Conservation (phyloP, 2,797 vertebrate genomes). For the Typhlichthys subterraneus region DNA sequence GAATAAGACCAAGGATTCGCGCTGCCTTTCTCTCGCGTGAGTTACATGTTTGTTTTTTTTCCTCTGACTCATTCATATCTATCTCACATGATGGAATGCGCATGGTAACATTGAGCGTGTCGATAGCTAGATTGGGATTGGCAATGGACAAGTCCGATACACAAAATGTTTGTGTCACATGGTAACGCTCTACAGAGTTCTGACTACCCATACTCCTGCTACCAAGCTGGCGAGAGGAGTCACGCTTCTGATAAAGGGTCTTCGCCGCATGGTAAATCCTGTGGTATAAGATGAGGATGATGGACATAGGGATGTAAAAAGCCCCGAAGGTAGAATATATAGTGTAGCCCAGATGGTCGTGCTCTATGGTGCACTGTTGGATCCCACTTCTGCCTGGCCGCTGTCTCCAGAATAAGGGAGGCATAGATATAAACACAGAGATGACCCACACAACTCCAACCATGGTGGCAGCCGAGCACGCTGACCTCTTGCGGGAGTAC, state of each 20-base stretch:
- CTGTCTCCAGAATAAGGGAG: slow-evolving; percentile 87
- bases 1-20: slow-evolving; percentile 86
- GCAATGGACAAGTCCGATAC: slow-evolving; percentile 83
- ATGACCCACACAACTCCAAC: slow-evolving; percentile 84
- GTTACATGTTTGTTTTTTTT: slow-evolving; percentile 84
- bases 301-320: slow-evolving; percentile 88
- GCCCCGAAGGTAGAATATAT: slow-evolving; percentile 88
- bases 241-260: slow-evolving; percentile 87
- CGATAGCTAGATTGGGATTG: slow-evolving; percentile 77
- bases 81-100: slow-evolving; percentile 75
- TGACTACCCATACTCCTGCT: slow-evolving; percentile 84
- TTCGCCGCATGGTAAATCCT: slow-evolving; percentile 87
- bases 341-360: slow-evolving; percentile 87
- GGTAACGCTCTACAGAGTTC: slow-evolving; percentile 82
- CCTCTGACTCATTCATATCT: slow-evolving; percentile 71
- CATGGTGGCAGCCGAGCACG: slow-evolving; percentile 81
- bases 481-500: slow-evolving; percentile 84
- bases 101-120: slow-evolving; percentile 68
- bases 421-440: slow-evolving; percentile 87
- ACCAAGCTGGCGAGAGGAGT: slow-evolving; percentile 87
- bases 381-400: slow-evolving; percentile 56
- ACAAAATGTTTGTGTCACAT: slow-evolving; percentile 83
- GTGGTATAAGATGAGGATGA: slow-evolving; percentile 89
- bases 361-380: slow-evolving; percentile 82
- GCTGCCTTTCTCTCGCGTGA: slow-evolving; percentile 87